Evolutionary conservation across 37 sponge, comb jelly and placozoan genomes (phyloP), one percentile per base, ranked within the genome.

Genomic region (Corticium candelabrum): DNA sequence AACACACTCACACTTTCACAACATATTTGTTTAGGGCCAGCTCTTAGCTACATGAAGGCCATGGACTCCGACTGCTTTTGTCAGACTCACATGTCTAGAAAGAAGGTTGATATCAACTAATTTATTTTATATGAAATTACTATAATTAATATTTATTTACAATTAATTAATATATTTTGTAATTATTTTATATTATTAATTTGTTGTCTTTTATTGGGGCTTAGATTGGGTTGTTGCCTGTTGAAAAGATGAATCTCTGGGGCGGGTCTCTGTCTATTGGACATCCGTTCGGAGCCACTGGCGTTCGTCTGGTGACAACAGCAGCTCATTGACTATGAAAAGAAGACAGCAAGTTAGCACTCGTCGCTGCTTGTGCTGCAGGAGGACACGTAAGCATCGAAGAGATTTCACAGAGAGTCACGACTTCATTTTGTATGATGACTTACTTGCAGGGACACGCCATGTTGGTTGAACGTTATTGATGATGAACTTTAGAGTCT

Each of bases 251-350:
- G 41, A 97, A 97, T 79, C 80, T 85, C 0, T 97, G 99, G 99
- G 99, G 99, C 36, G 99, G 99, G 0, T 94, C 95, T 15, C 85
- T 97, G 3, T 94, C 95, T 40, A 89, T 97, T 77, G 99, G 99
- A 5, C 99, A 97, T 79, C 99, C 99, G 5, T 97, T 97, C 84
- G 99, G 99, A 7, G 99, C 99, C 37, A 97, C 99, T 32, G 99
- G 99, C 29, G 83, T 77, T 40, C 80, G 99, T 0, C 86, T 97
- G 37, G 89, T 91, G 7, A 94, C 92, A 37, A 91, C 88, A n/a
- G 95, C 99, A 3, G 95, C 99, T 57, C 91, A 97, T 79, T 73
- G 99, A 27, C 88, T 97, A 3, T 73, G 37, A 11, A 85, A 91
- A 40, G 99, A 97, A 77, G 86, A 83, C 68, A 93, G 95, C 0